Percentiles rank a stretch among this genome's conserved stretches.
phyloP scores from a whole-genome alignment of 23 tunicate genomes.

The Ascidia mentula region DNA sequence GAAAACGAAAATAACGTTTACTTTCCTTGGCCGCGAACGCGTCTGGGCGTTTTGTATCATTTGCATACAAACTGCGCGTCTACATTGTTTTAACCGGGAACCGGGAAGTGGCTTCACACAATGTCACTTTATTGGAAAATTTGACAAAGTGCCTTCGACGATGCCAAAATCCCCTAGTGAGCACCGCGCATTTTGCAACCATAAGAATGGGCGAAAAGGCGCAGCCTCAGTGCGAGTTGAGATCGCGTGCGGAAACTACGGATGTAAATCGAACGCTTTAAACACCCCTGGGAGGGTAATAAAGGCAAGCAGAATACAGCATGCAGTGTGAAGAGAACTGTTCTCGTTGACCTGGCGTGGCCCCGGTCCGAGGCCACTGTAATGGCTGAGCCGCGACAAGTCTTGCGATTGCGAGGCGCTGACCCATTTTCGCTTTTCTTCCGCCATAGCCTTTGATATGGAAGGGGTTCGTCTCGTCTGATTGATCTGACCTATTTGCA shows the following conservation, averaged over 20 bases:
- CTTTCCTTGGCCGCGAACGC: no score
- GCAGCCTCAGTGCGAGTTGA: no score
- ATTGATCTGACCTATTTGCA: constrained; percentile 9
- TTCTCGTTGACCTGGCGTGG: background rate
- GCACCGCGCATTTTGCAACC: no score
- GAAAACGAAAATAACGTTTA: no score
- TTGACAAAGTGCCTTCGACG: no score
- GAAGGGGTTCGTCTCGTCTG: background rate
- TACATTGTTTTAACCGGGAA: background rate
- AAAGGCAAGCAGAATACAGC: background rate
- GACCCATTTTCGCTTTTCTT: constrained; percentile 10
- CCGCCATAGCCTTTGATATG: background rate
- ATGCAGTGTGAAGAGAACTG: background rate
- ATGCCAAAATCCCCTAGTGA: no score
- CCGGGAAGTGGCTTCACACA: no score
- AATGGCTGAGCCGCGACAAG: background rate
- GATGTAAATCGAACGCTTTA: background rate
- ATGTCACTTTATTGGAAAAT: no score
- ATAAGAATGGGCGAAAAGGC: no score
- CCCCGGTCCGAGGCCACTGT: background rate
- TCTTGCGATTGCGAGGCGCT: background rate
- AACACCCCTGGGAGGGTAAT: background rate
- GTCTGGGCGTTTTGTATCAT: no score
- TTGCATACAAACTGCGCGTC: background rate
- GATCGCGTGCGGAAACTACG: constrained; percentile 1